phyloP scores from a whole-genome alignment of 2,113 vertebrate species.

The Rhizomys pruinosus region DNA sequence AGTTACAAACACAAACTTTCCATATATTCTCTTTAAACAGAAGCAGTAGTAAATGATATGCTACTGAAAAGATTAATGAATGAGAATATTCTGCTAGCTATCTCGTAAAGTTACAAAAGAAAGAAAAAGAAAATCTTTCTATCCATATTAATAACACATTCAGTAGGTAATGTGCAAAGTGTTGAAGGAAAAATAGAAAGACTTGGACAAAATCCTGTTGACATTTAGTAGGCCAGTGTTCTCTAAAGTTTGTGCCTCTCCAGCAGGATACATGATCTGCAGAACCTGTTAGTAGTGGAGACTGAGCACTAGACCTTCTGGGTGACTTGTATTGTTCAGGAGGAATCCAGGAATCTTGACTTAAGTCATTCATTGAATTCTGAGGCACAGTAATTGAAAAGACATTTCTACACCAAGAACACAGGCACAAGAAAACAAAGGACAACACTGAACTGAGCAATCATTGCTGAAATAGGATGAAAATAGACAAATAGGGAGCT shows the following conservation, averaged over 20 bases:
- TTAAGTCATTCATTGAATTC: neutral
- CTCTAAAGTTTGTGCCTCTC: neutral
- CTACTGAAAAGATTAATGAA: slow-evolving; percentile 49
- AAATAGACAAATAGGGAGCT: neutral
- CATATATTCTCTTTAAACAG: slow-evolving; percentile 7
- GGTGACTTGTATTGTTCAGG: neutral
- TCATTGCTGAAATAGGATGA: slow-evolving; percentile 20
- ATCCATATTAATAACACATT: neutral
- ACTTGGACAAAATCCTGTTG: neutral
- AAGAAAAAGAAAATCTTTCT: slow-evolving; percentile 32
- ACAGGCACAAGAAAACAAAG: neutral
- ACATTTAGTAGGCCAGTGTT: neutral
- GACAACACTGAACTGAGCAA: neutral
- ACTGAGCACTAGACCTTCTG: neutral
- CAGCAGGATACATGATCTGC: neutral
- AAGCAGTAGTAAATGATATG: neutral
- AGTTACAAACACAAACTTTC: slow-evolving; percentile 60
- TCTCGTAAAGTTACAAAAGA: slow-evolving; percentile 40
- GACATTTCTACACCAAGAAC: neutral
- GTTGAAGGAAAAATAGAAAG: neutral
- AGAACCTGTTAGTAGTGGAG: neutral
- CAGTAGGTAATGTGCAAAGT: neutral
- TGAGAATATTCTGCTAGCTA: slow-evolving; percentile 28
- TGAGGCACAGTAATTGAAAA: slow-evolving; percentile 30
- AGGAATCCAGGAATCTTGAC: neutral